Conservation (phyloP, 2,888 invertebrate species). For the Eristalis arbustorum region DNA sequence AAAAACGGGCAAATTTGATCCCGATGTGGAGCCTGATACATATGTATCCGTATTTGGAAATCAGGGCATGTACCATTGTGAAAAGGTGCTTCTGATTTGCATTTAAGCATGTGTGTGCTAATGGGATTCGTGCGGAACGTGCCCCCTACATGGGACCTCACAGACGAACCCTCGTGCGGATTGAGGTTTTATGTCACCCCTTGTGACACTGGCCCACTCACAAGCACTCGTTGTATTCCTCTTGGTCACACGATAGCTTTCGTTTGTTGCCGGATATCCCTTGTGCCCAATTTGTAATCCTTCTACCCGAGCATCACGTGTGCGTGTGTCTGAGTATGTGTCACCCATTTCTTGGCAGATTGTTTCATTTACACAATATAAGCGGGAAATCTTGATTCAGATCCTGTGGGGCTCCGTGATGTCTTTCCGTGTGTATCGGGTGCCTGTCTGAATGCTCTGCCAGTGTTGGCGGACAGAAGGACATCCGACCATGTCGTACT, state of each 20-base stretch:
- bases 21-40: constrained; percentile 19
- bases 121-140: constrained; percentile 30
- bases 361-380: constrained; percentile 63
- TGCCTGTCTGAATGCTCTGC: constrained; percentile 12
- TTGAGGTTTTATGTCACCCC: constrained; percentile 40
- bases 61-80: constrained; percentile 15
- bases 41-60: constrained; percentile 1
- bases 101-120: background rate
- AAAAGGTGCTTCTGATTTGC: constrained; percentile 20
- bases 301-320: background rate
- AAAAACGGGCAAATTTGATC: background rate
- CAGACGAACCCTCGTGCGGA: background rate
- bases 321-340: background rate
- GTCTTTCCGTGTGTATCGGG: constrained; percentile 51
- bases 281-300: constrained; percentile 60
- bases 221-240: constrained; percentile 49
- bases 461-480: background rate
- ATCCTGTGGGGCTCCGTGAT: constrained; percentile 35
- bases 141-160: constrained; percentile 18
- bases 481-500: constrained; percentile 13
- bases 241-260: constrained; percentile 15
- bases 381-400: constrained; percentile 47
- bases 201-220: constrained; percentile 32
- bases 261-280: constrained; percentile 65
- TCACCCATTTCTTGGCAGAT: constrained; percentile 20